These are phyloP conservation scores for Dryocosmus kuriphilus DNA, from an alignment of 2,888 invertebrate genomes.

Conservation along the genomic window DNA sequence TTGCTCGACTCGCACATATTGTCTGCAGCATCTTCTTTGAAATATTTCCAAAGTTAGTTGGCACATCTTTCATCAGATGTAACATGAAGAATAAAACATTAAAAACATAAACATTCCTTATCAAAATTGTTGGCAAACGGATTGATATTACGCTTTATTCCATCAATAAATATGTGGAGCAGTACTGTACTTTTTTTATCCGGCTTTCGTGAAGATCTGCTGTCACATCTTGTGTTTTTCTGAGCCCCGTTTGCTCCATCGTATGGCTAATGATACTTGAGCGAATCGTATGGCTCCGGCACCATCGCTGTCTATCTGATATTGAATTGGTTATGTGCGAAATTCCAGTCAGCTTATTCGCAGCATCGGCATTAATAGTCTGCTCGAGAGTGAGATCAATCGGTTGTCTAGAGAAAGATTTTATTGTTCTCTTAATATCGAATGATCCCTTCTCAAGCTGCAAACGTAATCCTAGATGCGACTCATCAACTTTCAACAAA, in stretches of 20 bases:
- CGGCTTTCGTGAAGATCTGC: conserved; percentile 56
- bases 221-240: conserved; percentile 60
- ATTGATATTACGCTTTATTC: conserved; percentile 53
- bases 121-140: conserved; percentile 56
- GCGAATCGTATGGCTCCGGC: conserved; percentile 52
- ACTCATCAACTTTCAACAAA: conserved; percentile 64
- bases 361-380: conserved; percentile 60
- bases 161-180: conserved; percentile 37
- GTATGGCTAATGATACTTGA: conserved; percentile 59
- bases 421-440: conserved; percentile 65
- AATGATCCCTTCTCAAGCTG: conserved; percentile 64
- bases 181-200: conserved; percentile 53
- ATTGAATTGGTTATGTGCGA: conserved; percentile 57
- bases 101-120: conserved; percentile 54
- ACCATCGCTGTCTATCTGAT: conserved; percentile 63
- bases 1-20: no score
- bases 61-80: no score
- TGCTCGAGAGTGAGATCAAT: conserved; percentile 59
- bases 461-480: conserved; percentile 64
- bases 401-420: conserved; percentile 57
- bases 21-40: no score
- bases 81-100: no score
- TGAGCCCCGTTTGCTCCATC: conserved; percentile 56
- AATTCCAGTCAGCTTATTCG: conserved; percentile 49
- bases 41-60: no score